Percentiles rank a stretch among this genome's conserved stretches.
These are phyloP conservation scores for Apoda limacodes DNA, from an alignment of 2,888 invertebrate genomes.

Conservation along the genomic window DNA sequence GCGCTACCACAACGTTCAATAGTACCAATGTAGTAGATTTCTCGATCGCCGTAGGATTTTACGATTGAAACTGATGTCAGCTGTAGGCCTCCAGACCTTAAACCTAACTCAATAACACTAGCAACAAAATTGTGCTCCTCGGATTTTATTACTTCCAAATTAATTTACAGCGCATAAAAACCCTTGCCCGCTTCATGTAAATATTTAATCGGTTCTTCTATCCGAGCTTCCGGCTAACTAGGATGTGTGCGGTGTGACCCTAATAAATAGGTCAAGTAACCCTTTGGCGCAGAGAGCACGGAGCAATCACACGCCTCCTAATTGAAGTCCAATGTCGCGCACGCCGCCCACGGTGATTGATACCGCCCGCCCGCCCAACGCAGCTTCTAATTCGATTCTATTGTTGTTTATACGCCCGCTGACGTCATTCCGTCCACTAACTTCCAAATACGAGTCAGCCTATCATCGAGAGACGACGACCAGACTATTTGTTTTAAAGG, in stretches of 20 bases:
- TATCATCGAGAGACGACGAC: neutral
- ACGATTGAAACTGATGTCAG: no score
- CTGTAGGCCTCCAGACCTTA: no score
- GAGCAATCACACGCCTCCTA: constrained; percentile 64
- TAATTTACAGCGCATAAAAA: no score
- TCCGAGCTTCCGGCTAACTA: constrained; percentile 38
- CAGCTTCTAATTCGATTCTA: constrained; percentile 60
- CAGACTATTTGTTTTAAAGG: no score
- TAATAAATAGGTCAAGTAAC: constrained; percentile 66
- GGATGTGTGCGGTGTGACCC: constrained; percentile 37
- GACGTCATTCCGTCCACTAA: constrained; percentile 44
- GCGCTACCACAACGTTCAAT: no score
- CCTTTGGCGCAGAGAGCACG: constrained; percentile 51
- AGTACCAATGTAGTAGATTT: no score
- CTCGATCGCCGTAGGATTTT: no score
- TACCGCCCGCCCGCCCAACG: constrained; percentile 49
- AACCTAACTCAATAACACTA: no score
- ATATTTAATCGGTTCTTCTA: constrained; percentile 44
- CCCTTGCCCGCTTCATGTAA: no score
- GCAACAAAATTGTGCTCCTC: no score
- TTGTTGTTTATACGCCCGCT: constrained; percentile 52
- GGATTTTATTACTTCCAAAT: no score
- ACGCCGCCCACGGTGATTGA: constrained; percentile 65
- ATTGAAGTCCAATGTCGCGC: constrained; percentile 68
- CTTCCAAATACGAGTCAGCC: no score